Conservation (phyloP, 2,113 vertebrate species). For the Dunckerocampus dactyliophorus region DNA sequence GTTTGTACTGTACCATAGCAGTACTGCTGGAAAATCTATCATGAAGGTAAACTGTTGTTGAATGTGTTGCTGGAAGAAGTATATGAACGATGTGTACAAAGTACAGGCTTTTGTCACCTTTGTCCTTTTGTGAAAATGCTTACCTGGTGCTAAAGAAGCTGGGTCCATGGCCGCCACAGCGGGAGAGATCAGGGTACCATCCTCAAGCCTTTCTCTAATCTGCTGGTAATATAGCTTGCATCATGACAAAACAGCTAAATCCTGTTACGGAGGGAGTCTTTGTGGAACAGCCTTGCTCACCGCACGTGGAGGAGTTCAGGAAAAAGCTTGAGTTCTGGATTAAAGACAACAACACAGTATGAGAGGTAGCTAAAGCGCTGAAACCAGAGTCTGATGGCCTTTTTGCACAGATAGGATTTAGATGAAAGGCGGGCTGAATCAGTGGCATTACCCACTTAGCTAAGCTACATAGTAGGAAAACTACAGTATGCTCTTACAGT, state of each 20-base stretch:
- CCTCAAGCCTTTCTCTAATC: constrained; percentile 55
- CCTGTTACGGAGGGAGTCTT: constrained; percentile 40
- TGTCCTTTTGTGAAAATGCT: constrained; percentile 22
- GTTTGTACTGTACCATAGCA: no score
- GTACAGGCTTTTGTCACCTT: neutral
- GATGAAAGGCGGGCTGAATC: no score
- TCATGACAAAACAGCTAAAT: constrained; percentile 68
- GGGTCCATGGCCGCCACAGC: constrained; percentile 16
- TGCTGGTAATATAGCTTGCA: constrained; percentile 58
- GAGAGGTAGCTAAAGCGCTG: no score
- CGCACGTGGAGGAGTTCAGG: constrained; percentile 43
- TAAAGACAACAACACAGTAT: constrained; percentile 24
- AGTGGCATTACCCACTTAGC: neutral
- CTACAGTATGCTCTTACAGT: neutral
- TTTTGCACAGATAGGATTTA: no score
- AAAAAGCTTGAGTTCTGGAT: constrained; percentile 50
- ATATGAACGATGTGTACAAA: no score
- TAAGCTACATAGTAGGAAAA: neutral
- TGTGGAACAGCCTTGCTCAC: constrained; percentile 34
- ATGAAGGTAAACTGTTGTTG: no score
- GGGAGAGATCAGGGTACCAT: constrained; percentile 37
- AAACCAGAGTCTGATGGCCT: no score
- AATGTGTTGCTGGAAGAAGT: neutral
- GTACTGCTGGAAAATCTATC: no score
- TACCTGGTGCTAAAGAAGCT: constrained; percentile 17